A percentile compares a stretch with the other conserved stretches of the same genome.
Conservation (phyloP, 2,113 vertebrate genomes). For the Istiophorus platypterus region DNA sequence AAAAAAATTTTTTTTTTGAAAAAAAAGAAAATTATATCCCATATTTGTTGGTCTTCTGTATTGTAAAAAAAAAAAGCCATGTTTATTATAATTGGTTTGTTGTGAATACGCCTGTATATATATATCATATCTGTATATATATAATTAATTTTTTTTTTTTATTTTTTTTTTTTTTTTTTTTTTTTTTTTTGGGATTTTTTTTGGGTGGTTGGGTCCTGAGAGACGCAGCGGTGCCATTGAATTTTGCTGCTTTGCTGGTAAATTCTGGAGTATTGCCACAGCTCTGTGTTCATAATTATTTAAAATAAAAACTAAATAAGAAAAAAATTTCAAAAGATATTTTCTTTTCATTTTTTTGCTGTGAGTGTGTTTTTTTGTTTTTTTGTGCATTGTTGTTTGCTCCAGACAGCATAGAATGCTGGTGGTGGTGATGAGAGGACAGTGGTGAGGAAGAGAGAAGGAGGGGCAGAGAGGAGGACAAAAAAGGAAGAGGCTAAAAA, state of each 20-base stretch:
- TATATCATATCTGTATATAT: constrained; percentile 91
- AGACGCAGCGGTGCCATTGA: constrained; percentile 75
- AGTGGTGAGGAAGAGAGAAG: no score
- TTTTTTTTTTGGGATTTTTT: constrained; percentile 81
- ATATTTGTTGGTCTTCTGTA: constrained; percentile 82
- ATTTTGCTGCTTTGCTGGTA: constrained; percentile 76
- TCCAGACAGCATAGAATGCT: no score
- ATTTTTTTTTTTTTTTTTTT: constrained; percentile 84
- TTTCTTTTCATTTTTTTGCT: constrained; percentile 77
- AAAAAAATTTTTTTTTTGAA: constrained; percentile 70
- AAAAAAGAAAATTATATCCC: constrained; percentile 75
- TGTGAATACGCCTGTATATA: constrained; percentile 89
- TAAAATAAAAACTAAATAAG: no score
- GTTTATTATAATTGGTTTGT: constrained; percentile 89
- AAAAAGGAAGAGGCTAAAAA: no score
- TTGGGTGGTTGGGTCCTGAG: constrained; percentile 84
- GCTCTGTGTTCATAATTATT: constrained; percentile 82
- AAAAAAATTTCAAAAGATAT: constrained; percentile 86
- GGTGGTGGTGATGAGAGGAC: no score
- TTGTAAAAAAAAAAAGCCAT: constrained; percentile 88
- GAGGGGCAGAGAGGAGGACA: no score
- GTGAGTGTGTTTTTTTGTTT: no score
- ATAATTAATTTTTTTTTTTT: no score
- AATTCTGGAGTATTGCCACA: constrained; percentile 75
- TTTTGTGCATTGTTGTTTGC: no score